Evolutionary conservation across 2,888 invertebrate genomes (phyloP), one percentile per base, ranked within the genome.

Genomic region (Colletes collaris): DNA sequence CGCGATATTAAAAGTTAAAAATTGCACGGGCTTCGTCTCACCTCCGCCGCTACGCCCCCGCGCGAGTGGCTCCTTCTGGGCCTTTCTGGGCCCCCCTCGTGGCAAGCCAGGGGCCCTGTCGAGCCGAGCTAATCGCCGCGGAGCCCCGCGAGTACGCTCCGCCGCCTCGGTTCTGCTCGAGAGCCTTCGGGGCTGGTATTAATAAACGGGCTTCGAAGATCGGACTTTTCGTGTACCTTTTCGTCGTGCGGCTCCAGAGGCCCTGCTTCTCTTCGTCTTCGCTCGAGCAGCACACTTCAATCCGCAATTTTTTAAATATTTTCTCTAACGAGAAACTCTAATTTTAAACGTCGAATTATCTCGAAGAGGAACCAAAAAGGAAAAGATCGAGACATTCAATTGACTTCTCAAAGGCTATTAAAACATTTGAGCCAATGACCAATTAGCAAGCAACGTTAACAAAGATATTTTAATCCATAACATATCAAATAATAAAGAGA

Each of bases 121-220:
- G 83, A 87, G 85, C 81, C 81, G 71, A 86, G 89, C 89, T 91
- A 91, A 91, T 91, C 91, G 90, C 84, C 84, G 84, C 81, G 84
- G 84, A 86, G 86, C 87, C 79, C 83, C 75, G 82, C 83, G 81
- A 88, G 88, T 90, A 89, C 89, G 90, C 88, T 86, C 88, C 87
- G 79, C 83, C 83, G 82, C 80, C 82, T 84, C 76, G 84, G 74
- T 74, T 82, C 79, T 75, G 71, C 79, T 70, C 74, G 81, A 83
- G 82, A 79, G 78, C 67, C 76, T 70, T 81, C 77, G 69, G 74
- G 69, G 66, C 82, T 79, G 77, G 82, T 82, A 86, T 86, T 86
- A 86, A 87, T 87, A 86, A 87, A 83, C 82, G 79, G 79, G 58
- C 85, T 65, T 65, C 65, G 74, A 58, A 76, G 70, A 35, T 70